Percentiles rank a stretch among this genome's conserved stretches.
phyloP scores from a whole-genome alignment of 2,888 invertebrate species.

The Heliconius ismenius region DNA sequence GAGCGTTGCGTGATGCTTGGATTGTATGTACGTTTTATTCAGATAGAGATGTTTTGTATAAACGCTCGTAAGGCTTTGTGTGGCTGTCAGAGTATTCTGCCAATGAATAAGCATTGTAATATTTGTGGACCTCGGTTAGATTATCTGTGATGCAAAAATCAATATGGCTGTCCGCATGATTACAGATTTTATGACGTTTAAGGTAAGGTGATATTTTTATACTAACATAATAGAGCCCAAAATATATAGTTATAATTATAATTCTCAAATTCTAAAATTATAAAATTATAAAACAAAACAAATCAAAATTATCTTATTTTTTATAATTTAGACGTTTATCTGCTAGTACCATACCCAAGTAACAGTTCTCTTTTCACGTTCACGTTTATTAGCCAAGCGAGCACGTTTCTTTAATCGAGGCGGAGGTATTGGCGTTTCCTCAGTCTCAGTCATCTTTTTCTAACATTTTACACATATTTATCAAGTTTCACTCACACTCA shows the following conservation, averaged over 20 bases:
- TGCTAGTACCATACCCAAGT: conserved; percentile 63
- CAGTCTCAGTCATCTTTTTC: conserved; percentile 56
- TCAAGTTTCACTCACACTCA: conserved; percentile 46
- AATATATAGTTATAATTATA: no score
- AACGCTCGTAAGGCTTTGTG: conserved; percentile 59
- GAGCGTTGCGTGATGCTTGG: conserved; percentile 46
- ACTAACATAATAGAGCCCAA: no score
- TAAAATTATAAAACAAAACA: neutral
- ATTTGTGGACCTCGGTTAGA: conserved; percentile 21
- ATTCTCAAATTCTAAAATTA: neutral
- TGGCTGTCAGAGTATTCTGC: conserved; percentile 54
- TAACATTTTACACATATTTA: conserved; percentile 46
- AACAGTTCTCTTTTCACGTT: conserved; percentile 66
- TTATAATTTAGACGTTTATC: neutral
- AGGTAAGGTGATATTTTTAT: neutral
- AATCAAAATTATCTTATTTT: neutral
- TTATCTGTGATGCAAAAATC: conserved; percentile 34
- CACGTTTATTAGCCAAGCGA: conserved; percentile 61
- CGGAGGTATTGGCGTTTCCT: conserved; percentile 68
- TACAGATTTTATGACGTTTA: neutral
- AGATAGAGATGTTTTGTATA: conserved; percentile 58
- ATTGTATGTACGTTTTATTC: conserved; percentile 47
- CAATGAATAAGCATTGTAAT: conserved; percentile 27
- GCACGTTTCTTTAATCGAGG: conserved; percentile 76
- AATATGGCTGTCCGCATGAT: conserved; percentile 7